phyloP scores from a whole-genome alignment of 2,113 vertebrate genomes.

The Lycaon pictus region DNA sequence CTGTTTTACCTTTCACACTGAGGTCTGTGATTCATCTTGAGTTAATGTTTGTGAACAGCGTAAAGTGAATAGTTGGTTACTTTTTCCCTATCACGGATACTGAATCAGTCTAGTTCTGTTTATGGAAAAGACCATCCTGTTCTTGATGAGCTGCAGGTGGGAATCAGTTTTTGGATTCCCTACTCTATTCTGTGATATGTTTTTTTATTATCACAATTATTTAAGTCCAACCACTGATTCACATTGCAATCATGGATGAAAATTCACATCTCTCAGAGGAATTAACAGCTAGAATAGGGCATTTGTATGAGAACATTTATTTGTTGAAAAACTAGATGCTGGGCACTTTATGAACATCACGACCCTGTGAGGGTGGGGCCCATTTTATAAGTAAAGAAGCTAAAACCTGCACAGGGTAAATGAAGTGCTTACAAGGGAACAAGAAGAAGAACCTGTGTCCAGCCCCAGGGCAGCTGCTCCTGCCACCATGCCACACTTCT shows the following conservation, averaged over 20 bases:
- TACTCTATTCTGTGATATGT: background rate
- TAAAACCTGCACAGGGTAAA: background rate
- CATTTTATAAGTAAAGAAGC: background rate
- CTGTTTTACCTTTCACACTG: background rate
- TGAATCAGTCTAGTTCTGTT: background rate
- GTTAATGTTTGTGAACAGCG: background rate
- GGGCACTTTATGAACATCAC: background rate
- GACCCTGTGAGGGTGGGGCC: background rate
- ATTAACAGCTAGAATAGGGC: fast-evolving
- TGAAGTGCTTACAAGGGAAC: fast-evolving
- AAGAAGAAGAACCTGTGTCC: background rate
- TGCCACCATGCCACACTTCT: fast-evolving
- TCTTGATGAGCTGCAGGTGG: background rate
- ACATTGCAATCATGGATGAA: too few relatives aligned
- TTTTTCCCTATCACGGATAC: fast-evolving
- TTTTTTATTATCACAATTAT: too few relatives aligned
- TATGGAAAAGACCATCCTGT: background rate
- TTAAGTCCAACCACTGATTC: background rate
- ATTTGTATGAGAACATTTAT: background rate
- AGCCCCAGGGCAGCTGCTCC: fast-evolving
- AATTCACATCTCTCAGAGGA: background rate
- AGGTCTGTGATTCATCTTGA: background rate
- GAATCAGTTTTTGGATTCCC: background rate
- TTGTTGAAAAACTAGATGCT: background rate
- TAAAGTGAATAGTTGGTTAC: background rate